Evolutionary conservation across 1,140 invertebrate genomes (phyloP), one percentile per base, ranked within the genome.

Genomic region (Heliconius himera): DNA sequence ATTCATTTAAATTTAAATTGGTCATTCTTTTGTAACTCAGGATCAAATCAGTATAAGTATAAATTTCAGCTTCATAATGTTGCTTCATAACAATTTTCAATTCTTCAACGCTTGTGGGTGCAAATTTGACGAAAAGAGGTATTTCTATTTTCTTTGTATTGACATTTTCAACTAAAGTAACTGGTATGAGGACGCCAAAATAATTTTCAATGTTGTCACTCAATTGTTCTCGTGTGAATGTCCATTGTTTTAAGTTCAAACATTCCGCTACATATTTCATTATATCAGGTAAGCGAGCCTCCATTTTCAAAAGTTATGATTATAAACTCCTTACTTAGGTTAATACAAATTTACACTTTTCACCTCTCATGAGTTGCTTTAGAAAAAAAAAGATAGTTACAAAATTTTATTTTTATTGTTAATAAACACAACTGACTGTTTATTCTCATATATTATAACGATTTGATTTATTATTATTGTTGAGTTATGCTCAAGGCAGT

Each of bases 41-140:
- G 33, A 83, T 33, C 26, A 86, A 46, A 49, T 20, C 70, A 18
- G 33, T 75, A 33, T 84, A 86, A 5, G 80, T 56, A 46, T 71
- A 84, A 36, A 16, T 36, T 79, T 86, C 85, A 41, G 77, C 33
- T 71, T 77, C 74, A 72, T 79, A 86, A 18, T 82, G 60, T n/a
- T 80, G 75, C n/a, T 74, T 38, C n/a, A 70, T 75, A n/a, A 78
- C 70, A 36, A 26, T 13, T 49, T 73, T 51, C 8, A 83, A 33
- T 66, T 77, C 41, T 70, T 78, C 70, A 36, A 20, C 20, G 8
- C 46, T 38, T 8, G 36, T 72, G 20, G 74, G 83, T 51, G 77
- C 77, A 20, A 85, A 78, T 78, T 86, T 86, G 4, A 85, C 26
- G 41, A 82, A 74, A 20, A 86, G 8, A 66, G 82, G 22, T 60